These are phyloP conservation scores for Leptodactylus fuscus DNA, from an alignment of 2,113 vertebrate species.

Conservation along the genomic window DNA sequence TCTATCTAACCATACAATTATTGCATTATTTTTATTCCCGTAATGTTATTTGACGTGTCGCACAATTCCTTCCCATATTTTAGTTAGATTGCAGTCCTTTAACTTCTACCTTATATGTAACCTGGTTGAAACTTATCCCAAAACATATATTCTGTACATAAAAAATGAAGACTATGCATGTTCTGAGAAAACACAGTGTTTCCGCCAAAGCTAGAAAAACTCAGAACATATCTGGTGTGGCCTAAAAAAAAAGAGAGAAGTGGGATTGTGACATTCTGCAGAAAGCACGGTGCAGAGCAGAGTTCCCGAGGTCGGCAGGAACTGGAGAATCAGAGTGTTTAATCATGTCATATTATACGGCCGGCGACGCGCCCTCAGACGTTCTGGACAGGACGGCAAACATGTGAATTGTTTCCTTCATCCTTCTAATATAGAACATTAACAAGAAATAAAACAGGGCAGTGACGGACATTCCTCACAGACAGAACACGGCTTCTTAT, in stretches of 20 bases:
- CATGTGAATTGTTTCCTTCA: background rate
- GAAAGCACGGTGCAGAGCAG: background rate
- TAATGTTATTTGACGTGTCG: too few species aligned
- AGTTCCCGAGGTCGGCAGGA: constrained; percentile 41
- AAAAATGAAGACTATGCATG: background rate
- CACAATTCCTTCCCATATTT: too few species aligned
- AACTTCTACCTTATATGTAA: background rate
- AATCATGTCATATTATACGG: constrained; percentile 44
- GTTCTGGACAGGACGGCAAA: background rate
- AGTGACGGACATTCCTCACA: background rate
- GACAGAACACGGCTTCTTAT: background rate
- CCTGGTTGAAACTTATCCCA: too few species aligned
- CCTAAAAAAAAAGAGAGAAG: constrained; percentile 28
- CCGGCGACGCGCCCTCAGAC: constrained; percentile 6
- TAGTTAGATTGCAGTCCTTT: too few species aligned
- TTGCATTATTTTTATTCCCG: too few species aligned
- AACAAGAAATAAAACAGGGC: constrained; percentile 22
- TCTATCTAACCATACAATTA: too few species aligned
- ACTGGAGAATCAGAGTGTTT: constrained; percentile 37
- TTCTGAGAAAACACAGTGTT: constrained; percentile 35
- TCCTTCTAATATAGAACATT: background rate
- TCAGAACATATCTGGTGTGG: constrained; percentile 10
- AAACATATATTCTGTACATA: background rate
- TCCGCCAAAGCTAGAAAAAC: constrained; percentile 25
- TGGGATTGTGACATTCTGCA: constrained; percentile 44